Percentiles rank a stretch among this genome's conserved stretches.
These are phyloP conservation scores for Aphodius granarius DNA, from an alignment of 2,888 invertebrate species.

Conservation along the genomic window DNA sequence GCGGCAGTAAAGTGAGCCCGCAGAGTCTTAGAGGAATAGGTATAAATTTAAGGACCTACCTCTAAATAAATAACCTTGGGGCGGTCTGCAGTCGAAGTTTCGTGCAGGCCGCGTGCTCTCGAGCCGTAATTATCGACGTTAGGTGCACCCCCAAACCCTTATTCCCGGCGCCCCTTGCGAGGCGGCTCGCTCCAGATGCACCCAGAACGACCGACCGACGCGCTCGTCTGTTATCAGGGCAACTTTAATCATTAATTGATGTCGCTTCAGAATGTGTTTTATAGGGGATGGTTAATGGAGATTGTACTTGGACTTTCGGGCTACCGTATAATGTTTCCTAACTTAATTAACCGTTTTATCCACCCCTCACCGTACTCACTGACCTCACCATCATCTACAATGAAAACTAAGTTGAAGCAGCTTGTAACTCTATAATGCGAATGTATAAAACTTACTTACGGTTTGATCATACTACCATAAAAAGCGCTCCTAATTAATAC, in stretches of 20 bases:
- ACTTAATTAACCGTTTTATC: constrained; percentile 40
- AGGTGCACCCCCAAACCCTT: constrained; percentile 28
- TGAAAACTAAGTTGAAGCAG: background rate
- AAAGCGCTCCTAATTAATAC: background rate
- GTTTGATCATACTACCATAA: background rate
- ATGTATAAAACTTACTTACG: background rate
- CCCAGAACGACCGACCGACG: constrained; percentile 30
- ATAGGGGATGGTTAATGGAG: constrained; percentile 38
- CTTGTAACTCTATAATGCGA: background rate
- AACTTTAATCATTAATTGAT: constrained; percentile 45
- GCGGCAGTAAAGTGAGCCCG: background rate
- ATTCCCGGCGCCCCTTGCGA: constrained; percentile 3
- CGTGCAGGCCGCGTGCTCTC: constrained; percentile 39
- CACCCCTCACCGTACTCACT: constrained; percentile 1
- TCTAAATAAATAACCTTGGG: constrained; percentile 21
- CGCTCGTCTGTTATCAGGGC: constrained; percentile 39
- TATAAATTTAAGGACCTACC: constrained; percentile 19
- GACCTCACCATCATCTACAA: background rate
- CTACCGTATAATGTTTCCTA: constrained; percentile 35
- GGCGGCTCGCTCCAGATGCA: constrained; percentile 15
- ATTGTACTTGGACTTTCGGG: constrained; percentile 35
- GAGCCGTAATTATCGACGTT: constrained; percentile 42
- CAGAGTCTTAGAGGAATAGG: background rate
- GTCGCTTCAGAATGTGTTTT: constrained; percentile 39
- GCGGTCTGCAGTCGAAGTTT: constrained; percentile 24